Evolutionary conservation across 2,113 vertebrate species (phyloP).

Genomic region (Gallinago jamesoni): DNA sequence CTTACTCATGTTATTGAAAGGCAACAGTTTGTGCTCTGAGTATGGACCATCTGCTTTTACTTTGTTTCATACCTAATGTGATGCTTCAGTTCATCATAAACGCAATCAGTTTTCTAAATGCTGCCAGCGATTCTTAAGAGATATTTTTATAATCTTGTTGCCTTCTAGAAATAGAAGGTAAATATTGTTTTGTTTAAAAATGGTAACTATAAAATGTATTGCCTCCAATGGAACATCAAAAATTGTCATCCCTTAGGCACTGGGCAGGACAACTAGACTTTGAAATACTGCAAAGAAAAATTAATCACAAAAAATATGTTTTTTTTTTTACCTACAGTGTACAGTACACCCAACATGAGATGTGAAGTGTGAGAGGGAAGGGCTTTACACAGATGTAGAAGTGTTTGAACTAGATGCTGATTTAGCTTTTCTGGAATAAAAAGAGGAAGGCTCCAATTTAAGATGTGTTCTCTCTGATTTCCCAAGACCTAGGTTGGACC

Average conservation of each 20-base stretch:
- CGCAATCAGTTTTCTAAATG: conserved; percentile 42
- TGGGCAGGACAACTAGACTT: neutral
- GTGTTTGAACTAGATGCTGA: neutral
- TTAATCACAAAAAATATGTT: neutral
- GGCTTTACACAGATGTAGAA: neutral
- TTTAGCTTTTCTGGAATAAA: neutral
- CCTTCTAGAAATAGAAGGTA: conserved; percentile 9
- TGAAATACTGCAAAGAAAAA: neutral
- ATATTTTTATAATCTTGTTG: neutral
- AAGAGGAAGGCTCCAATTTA: neutral
- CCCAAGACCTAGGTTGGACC: neutral
- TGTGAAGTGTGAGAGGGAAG: neutral
- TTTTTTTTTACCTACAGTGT: neutral
- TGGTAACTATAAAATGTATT: neutral
- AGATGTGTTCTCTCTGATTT: neutral
- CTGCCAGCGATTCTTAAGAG: neutral
- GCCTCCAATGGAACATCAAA: neutral
- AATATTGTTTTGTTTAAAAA: neutral
- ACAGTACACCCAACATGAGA: neutral
- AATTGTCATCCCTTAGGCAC: neutral
- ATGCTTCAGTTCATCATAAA: conserved; percentile 37
- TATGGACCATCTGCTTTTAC: conserved; percentile 36
- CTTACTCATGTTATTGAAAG: neutral
- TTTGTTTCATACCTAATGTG: neutral
- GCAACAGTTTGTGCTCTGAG: neutral